These are phyloP conservation scores for Synergus itoensis DNA, from an alignment of 2,888 invertebrate species.

Conservation along the genomic window DNA sequence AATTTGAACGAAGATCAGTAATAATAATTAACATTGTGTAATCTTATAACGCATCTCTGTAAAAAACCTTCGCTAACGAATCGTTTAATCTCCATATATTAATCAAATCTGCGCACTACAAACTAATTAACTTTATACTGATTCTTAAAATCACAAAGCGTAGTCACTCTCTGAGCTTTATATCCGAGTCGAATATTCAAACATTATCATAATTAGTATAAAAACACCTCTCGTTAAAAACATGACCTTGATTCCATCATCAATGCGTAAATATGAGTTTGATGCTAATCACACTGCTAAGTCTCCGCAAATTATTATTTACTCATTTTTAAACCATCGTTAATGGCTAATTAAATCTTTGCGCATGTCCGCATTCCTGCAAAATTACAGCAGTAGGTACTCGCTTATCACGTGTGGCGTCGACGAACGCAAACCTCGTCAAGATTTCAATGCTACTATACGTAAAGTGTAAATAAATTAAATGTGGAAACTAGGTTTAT, in stretches of 20 bases:
- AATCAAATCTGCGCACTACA: background rate
- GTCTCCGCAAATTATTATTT: background rate
- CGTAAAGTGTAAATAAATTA: slow-evolving; percentile 54
- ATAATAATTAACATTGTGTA: background rate
- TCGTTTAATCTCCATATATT: background rate
- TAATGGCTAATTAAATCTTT: background rate
- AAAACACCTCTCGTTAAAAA: background rate
- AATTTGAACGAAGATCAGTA: background rate
- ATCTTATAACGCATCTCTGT: background rate
- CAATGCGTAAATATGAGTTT: background rate
- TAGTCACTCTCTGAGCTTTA: background rate
- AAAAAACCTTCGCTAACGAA: background rate
- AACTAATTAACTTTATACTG: too few relatives aligned
- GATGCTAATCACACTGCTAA: background rate
- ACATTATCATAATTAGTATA: background rate
- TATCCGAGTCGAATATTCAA: background rate
- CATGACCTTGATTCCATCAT: background rate
- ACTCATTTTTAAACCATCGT: background rate
- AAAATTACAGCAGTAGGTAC: background rate
- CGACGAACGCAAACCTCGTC: background rate
- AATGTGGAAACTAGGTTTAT: slow-evolving; percentile 54
- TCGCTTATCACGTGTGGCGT: too few relatives aligned
- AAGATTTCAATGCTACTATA: slow-evolving; percentile 16
- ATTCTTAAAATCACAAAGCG: background rate
- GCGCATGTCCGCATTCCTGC: background rate